phyloP scores from a whole-genome alignment of 2,888 invertebrate species.

The Congeria kusceri region DNA sequence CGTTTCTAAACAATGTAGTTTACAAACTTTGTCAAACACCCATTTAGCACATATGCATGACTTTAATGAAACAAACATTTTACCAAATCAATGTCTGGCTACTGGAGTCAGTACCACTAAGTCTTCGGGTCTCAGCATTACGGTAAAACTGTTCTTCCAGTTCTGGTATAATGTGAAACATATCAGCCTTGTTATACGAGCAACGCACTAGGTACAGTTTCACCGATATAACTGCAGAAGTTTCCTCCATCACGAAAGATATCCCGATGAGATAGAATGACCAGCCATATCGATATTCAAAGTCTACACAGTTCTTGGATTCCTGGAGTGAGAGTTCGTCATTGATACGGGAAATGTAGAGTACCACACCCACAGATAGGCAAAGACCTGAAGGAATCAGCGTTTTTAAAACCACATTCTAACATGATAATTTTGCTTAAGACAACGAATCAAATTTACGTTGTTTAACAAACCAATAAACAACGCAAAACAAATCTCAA shows the following conservation, averaged over 20 bases:
- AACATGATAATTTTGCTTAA: too few relatives aligned
- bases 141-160: slow-evolving; percentile 58
- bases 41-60: too few relatives aligned
- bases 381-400: slow-evolving; percentile 73
- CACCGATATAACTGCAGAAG: slow-evolving; percentile 77
- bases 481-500: too few relatives aligned
- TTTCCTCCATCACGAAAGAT: slow-evolving; percentile 75
- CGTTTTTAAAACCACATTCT: too few relatives aligned
- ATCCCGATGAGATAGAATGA: slow-evolving; percentile 77
- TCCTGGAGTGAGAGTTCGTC: slow-evolving; percentile 73
- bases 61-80: too few relatives aligned
- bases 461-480: too few relatives aligned
- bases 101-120: slow-evolving; percentile 24
- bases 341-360: slow-evolving; percentile 78
- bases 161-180: slow-evolving; percentile 63
- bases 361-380: slow-evolving; percentile 74
- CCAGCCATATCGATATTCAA: slow-evolving; percentile 77
- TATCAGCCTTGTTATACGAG: slow-evolving; percentile 51
- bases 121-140: slow-evolving; percentile 12
- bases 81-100: slow-evolving; percentile 62
- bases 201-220: slow-evolving; percentile 71
- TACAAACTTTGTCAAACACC: too few relatives aligned
- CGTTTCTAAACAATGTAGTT: too few relatives aligned
- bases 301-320: slow-evolving; percentile 57
- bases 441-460: too few relatives aligned